These are phyloP conservation scores for Chironomus riparius DNA, from an alignment of 2,888 invertebrate genomes.

Conservation along the genomic window DNA sequence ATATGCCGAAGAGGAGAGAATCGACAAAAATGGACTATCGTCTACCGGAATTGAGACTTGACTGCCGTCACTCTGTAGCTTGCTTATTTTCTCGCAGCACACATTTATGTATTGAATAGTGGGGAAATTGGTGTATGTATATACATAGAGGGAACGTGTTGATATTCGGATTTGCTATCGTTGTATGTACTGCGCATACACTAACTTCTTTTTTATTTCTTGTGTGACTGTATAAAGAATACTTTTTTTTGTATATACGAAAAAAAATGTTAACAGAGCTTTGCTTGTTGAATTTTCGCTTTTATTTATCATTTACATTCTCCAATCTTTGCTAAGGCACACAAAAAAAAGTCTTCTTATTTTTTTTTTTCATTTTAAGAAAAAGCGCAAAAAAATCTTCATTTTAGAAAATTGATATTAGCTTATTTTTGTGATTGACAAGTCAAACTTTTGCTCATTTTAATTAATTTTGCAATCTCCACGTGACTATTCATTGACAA, in stretches of 20 bases:
- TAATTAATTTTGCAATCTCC: neutral
- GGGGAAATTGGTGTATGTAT: conserved; percentile 7
- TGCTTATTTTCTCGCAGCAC: neutral
- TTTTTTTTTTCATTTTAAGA: neutral
- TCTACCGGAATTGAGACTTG: conserved; percentile 24
- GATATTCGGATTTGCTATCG: conserved; percentile 1
- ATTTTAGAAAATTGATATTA: neutral
- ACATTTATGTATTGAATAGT: neutral
- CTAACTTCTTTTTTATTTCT: neutral
- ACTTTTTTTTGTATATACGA: neutral
- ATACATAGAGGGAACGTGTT: conserved; percentile 6
- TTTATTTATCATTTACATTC: conserved; percentile 16
- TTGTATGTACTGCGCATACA: conserved; percentile 12
- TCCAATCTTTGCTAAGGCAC: neutral
- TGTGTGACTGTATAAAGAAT: neutral
- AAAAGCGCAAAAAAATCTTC: neutral
- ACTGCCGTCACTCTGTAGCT: conserved; percentile 3
- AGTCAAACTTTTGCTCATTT: neutral
- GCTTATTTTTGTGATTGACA: neutral
- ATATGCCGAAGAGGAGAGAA: neutral
- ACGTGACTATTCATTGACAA: neutral
- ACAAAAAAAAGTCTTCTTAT: too few relatives aligned
- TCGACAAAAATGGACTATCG: neutral
- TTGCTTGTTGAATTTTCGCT: conserved; percentile 25
- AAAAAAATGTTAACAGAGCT: too few relatives aligned